Percentiles rank a stretch among this genome's conserved stretches.
phyloP scores from a whole-genome alignment of 2,113 vertebrate species.

The Isurus oxyrinchus region DNA sequence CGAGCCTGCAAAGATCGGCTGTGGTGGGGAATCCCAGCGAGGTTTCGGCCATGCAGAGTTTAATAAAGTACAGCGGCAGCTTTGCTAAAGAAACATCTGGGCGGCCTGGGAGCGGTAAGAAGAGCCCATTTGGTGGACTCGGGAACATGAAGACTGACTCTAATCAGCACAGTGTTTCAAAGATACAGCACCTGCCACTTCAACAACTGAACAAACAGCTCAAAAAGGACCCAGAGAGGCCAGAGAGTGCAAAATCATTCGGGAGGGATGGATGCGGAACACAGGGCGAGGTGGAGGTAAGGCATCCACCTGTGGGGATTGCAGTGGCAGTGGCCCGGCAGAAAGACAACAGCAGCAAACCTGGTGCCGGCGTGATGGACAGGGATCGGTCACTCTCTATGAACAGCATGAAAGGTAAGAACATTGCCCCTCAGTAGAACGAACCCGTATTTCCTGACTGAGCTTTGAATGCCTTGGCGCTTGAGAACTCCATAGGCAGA shows the following conservation, averaged over 20 bases:
- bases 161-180: conserved; percentile 47
- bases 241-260: conserved; percentile 82
- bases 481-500: not conserved
- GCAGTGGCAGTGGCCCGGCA: conserved; percentile 91
- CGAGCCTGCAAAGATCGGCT: conserved; percentile 57
- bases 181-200: conserved; percentile 59
- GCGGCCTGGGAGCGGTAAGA: conserved; percentile 65
- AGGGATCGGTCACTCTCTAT: conserved; percentile 68
- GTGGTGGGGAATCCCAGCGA: conserved; percentile 53
- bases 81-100: conserved; percentile 72
- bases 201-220: conserved; percentile 63
- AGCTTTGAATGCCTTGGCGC: no score
- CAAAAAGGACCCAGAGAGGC: conserved; percentile 84
- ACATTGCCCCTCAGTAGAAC: no score
- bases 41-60: conserved; percentile 91
- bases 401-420: conserved; percentile 79
- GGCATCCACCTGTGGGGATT: conserved; percentile 89
- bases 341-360: conserved; percentile 77
- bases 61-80: conserved; percentile 94
- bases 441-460: no score
- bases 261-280: conserved; percentile 66
- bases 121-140: conserved; percentile 83
- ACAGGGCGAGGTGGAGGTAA: conserved; percentile 82
- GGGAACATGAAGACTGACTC: conserved; percentile 70
- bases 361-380: conserved; percentile 61